Evolutionary conservation across 2,797 vertebrate genomes (phyloP).

Genomic region (Neostethus bicornis): DNA sequence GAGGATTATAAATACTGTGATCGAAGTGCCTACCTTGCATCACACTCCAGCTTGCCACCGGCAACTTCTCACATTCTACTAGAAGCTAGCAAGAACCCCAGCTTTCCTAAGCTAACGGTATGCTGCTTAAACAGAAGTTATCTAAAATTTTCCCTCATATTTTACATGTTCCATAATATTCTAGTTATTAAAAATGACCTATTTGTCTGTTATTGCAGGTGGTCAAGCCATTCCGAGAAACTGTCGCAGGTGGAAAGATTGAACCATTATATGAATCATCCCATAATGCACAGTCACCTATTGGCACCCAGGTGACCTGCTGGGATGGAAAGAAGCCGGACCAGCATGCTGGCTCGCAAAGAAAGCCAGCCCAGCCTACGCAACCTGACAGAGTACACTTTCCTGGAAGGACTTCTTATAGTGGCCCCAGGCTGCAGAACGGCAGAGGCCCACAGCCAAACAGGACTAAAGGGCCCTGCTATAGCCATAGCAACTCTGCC

Average conservation of each 20-base stretch:
- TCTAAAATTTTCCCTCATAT: too few relatives aligned
- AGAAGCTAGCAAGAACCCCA: slow-evolving; percentile 87
- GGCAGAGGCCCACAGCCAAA: slow-evolving; percentile 78
- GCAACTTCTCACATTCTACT: slow-evolving; percentile 81
- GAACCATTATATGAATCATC: slow-evolving; percentile 64
- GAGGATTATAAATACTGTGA: slow-evolving; percentile 84
- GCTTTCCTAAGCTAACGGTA: slow-evolving; percentile 85
- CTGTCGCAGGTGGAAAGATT: slow-evolving; percentile 65
- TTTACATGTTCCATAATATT: not conserved
- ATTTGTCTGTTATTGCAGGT: slow-evolving; percentile 75
- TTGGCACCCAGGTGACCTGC: slow-evolving; percentile 69
- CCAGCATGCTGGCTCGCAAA: slow-evolving; percentile 65
- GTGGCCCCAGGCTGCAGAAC: slow-evolving; percentile 72
- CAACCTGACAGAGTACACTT: slow-evolving; percentile 76
- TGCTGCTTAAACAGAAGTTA: slow-evolving; percentile 1
- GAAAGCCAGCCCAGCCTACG: slow-evolving; percentile 43
- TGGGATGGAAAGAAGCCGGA: slow-evolving; percentile 70
- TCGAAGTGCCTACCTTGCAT: slow-evolving; percentile 71
- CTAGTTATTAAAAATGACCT: slow-evolving; percentile 12
- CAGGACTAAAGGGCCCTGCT: slow-evolving; percentile 81
- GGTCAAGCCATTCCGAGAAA: slow-evolving; percentile 90
- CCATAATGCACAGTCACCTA: slow-evolving; percentile 59
- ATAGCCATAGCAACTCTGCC: slow-evolving; percentile 60
- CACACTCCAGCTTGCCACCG: slow-evolving; percentile 51
- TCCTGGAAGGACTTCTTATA: slow-evolving; percentile 81